phyloP scores from a whole-genome alignment of 2,797 vertebrate species.

The Toxotes lorentzi region DNA sequence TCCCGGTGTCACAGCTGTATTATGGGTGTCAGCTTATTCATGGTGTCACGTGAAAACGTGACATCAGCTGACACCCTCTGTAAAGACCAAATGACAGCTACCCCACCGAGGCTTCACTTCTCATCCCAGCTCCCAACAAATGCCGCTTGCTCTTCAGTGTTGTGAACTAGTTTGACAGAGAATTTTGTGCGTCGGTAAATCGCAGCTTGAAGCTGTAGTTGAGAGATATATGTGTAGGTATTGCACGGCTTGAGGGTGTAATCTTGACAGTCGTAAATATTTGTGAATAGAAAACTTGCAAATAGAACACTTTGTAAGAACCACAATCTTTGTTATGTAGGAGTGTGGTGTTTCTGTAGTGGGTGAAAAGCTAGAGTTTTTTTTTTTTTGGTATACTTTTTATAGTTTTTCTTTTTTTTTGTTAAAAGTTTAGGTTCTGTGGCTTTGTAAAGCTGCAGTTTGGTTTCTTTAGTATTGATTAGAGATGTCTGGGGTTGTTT shows the following conservation, averaged over 20 bases:
- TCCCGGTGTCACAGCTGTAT: neutral
- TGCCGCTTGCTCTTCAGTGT: conserved; percentile 34
- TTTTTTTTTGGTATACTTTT: neutral
- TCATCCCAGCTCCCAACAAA: conserved; percentile 17
- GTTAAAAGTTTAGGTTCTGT: neutral
- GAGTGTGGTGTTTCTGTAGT: neutral
- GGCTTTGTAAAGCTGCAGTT: conserved; percentile 6
- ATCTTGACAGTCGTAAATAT: conserved; percentile 55
- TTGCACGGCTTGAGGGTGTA: conserved; percentile 26
- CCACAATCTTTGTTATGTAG: neutral
- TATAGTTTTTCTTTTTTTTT: neutral
- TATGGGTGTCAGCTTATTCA: no score
- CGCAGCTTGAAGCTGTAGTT: conserved; percentile 38
- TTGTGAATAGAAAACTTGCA: conserved; percentile 31
- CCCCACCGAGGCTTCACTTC: conserved; percentile 44
- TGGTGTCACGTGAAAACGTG: neutral
- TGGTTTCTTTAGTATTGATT: neutral
- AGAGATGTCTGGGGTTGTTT: neutral
- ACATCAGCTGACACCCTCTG: conserved; percentile 25
- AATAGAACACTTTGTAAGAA: conserved; percentile 18
- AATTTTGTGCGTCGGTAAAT: conserved; percentile 42
- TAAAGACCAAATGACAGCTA: conserved; percentile 43
- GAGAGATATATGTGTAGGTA: conserved; percentile 38
- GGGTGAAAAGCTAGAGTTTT: neutral
- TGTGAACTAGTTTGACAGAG: conserved; percentile 42